phyloP scores from a whole-genome alignment of 2,888 invertebrate genomes.

The Alitta virens region DNA sequence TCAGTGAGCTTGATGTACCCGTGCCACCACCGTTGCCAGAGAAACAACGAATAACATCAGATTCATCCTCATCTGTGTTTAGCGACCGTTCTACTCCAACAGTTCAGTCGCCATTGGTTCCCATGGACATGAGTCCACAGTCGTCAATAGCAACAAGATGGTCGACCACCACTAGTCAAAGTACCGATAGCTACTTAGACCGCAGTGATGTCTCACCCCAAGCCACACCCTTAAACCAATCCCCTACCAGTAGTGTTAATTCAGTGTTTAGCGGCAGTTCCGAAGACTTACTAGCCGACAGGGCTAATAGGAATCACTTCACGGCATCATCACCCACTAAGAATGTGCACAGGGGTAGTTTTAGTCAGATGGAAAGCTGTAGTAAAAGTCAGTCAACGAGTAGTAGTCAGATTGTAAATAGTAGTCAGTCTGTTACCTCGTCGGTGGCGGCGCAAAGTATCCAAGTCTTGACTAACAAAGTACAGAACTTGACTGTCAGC shows the following conservation, averaged over 20 bases:
- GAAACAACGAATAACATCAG: neutral
- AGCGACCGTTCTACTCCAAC: neutral
- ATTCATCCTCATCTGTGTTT: neutral
- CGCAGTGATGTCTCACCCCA: neutral
- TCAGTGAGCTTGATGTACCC: too few relatives aligned
- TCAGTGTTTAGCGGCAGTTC: slow-evolving; percentile 82
- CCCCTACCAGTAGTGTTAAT: slow-evolving; percentile 76
- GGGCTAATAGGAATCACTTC: neutral
- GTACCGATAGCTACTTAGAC: neutral
- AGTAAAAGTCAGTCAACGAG: too few relatives aligned
- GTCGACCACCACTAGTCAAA: neutral
- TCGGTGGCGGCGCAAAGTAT: too few relatives aligned
- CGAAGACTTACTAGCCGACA: slow-evolving; percentile 33
- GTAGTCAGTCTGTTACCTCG: too few relatives aligned
- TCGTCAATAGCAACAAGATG: neutral
- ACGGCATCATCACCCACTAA: neutral
- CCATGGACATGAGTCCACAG: slow-evolving; percentile 23
- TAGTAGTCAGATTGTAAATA: too few relatives aligned
- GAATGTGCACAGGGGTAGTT: neutral
- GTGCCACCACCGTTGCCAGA: slow-evolving; percentile 17
- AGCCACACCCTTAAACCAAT: slow-evolving; percentile 37
- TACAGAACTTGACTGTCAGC: too few relatives aligned
- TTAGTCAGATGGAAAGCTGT: neutral
- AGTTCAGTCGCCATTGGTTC: slow-evolving; percentile 26
- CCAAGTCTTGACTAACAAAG: too few relatives aligned